Base-by-base conservation (phyloP, 2,888 invertebrate species). In the Drosophila seclusa region DNA sequence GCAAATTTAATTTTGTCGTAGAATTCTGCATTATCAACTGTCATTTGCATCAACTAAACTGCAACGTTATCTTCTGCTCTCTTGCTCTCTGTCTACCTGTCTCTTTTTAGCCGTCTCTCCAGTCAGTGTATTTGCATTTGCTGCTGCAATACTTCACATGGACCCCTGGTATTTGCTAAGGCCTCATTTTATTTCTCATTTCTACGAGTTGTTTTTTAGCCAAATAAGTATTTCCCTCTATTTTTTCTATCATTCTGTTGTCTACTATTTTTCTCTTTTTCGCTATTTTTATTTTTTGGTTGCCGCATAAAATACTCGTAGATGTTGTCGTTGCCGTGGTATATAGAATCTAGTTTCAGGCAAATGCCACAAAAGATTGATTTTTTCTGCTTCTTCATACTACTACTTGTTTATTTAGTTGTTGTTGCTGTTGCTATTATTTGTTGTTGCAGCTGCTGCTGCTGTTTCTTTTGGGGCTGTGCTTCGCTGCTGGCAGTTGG, bases 341-440 rank as follows among this genome's bases (percentile, higher is more conserved):
- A 67, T 75, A 67, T 72, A 65, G 79, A 82, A 85, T 82, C 83
- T 88, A 82, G 83, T 83, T 84, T 80, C 87, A 78, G 83, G 75
- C 87, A 85, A 87, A 87, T 84, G 85, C 85, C 82, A 87, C 80
- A 86, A 76, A 84, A 89, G 89, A 86, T 89, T 82, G 80, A 89
- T 82, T 82, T 89, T 80, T 76, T 68, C 50, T 76, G 55, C 49
- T 65, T 73, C 64, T 59, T 61, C 60, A 53, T 45, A 49, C 53
- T 52, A 68, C 63, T 61, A 50, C 58, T 74, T 73, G 61, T 77
- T 70, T 68, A 66, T 62, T 59, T 74, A 70, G 70, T 69, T 73
- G 66, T 67, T 81, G 63, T 48, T 62, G 54, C 49, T 73, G 69
- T 64, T 64, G 66, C 42, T 76, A 57, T 69, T 76, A 68, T 72